Conservation (phyloP, 2,797 vertebrate genomes). For the Sebastes elongatus region DNA sequence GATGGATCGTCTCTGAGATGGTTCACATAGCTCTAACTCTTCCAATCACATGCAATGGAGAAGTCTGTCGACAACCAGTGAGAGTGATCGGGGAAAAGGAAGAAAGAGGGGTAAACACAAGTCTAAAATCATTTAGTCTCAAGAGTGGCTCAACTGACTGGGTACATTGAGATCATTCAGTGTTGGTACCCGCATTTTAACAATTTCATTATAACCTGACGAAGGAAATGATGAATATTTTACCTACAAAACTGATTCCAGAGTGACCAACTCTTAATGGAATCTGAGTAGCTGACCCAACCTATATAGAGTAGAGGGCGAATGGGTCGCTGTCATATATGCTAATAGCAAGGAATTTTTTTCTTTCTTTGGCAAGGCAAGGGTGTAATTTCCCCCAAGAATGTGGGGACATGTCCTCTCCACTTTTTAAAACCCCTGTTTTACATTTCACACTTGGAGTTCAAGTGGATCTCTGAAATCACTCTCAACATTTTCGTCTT, state of each 20-base stretch:
- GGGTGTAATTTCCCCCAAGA: background rate
- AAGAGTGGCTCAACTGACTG: background rate
- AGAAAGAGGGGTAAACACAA: background rate
- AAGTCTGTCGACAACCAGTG: background rate
- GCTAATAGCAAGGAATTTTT: background rate
- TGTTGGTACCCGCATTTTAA: background rate
- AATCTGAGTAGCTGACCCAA: background rate
- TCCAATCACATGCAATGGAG: background rate
- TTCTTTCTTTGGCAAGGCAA: background rate
- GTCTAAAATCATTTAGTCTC: background rate
- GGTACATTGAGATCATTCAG: background rate
- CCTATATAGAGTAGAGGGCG: background rate
- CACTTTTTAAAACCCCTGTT: background rate
- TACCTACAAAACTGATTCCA: background rate
- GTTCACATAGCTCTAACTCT: background rate
- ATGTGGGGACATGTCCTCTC: background rate
- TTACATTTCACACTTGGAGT: background rate
- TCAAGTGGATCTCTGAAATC: background rate
- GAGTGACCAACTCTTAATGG: background rate
- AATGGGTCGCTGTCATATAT: background rate
- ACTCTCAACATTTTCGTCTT: background rate
- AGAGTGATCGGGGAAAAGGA: background rate
- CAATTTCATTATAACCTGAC: too few relatives aligned
- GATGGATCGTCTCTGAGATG: background rate
- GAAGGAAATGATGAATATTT: background rate